Base-by-base conservation (phyloP, 2,888 invertebrate genomes). In the Protophormia terraenovae region DNA sequence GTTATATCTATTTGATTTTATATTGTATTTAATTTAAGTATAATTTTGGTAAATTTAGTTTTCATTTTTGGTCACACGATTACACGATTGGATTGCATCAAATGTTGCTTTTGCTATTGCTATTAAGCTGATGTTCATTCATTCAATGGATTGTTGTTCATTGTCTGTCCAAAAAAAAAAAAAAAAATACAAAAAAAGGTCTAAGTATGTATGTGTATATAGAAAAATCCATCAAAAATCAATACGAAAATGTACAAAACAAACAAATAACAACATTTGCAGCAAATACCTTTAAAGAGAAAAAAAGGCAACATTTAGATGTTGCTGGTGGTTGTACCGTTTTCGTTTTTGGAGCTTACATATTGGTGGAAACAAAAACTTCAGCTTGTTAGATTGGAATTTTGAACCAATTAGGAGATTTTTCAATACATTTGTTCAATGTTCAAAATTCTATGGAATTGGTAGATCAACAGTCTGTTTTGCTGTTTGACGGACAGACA, bases 391-490 rank as follows among this genome's bases (percentile, higher is more conserved):
- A 85, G 85, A 86, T 86, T 86, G 86, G 86, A 86, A 86, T 86
- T 86, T 86, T 86, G 83, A 79, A 83, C 86, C 86, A 86, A 86
- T 86, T 86, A 86, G 86, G 86, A 83, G 83, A 86, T 86, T 83
- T 86, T 86, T 83, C 76, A 80, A 77, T 77, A 86, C 76, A 86
- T 82, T 66, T 64, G 22, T 55, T 72, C 35, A 71, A 71, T 84
- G 73, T 77, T 71, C 27, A 32, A 50, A 85, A 82, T 85, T 85
- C 85, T 85, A 82, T 71, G 69, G 82, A 85, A 85, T 85, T 85
- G 85, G 78, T 66, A 78, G 82, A 78, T 82, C 76, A 71, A 75
- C 69, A 82, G 71, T 27, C 69, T 62, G n/a, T n/a, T n/a, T n/a
- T n/a, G n/a, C n/a, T n/a, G n/a, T n/a, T n/a, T n/a, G 64, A 47